These are phyloP conservation scores for Morpho deidamia DNA, from an alignment of 2,888 invertebrate genomes.

Conservation along the genomic window DNA sequence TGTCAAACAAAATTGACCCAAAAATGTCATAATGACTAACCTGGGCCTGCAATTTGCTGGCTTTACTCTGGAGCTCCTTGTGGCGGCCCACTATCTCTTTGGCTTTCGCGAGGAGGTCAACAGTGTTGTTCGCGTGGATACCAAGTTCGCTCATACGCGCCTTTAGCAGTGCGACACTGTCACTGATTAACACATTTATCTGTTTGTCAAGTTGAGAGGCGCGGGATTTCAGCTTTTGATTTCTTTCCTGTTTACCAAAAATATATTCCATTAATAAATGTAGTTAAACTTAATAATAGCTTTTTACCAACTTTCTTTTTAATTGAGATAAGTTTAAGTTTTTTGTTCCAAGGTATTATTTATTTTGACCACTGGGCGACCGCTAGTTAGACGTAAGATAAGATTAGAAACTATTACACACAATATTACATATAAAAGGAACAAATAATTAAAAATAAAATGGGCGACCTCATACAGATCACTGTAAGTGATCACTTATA, in stretches of 20 bases:
- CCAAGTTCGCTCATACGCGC: conserved; percentile 94
- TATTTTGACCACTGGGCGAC: too few species aligned
- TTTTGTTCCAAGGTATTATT: too few species aligned
- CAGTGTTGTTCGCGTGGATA: conserved; percentile 91
- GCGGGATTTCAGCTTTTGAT: conserved; percentile 88
- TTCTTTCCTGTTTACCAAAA: conserved; percentile 79
- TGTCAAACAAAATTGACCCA: neutral
- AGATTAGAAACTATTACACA: too few species aligned
- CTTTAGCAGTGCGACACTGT: conserved; percentile 92
- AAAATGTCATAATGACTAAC: conserved; percentile 57
- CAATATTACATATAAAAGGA: too few species aligned
- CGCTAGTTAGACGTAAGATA: too few species aligned
- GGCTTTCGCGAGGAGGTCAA: conserved; percentile 90
- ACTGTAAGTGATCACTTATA: too few species aligned
- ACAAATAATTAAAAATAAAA: too few species aligned
- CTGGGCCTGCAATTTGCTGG: conserved; percentile 90
- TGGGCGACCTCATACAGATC: too few species aligned
- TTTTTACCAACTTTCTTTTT: too few species aligned
- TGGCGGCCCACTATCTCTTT: conserved; percentile 95
- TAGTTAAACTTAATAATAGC: too few species aligned
- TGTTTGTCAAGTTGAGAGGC: conserved; percentile 95
- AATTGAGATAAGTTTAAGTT: too few species aligned
- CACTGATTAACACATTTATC: conserved; percentile 93
- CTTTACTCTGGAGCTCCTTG: conserved; percentile 94
- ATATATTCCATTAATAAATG: neutral